phyloP scores from a whole-genome alignment of 2,888 invertebrate genomes.

The Drosophila yooni region DNA sequence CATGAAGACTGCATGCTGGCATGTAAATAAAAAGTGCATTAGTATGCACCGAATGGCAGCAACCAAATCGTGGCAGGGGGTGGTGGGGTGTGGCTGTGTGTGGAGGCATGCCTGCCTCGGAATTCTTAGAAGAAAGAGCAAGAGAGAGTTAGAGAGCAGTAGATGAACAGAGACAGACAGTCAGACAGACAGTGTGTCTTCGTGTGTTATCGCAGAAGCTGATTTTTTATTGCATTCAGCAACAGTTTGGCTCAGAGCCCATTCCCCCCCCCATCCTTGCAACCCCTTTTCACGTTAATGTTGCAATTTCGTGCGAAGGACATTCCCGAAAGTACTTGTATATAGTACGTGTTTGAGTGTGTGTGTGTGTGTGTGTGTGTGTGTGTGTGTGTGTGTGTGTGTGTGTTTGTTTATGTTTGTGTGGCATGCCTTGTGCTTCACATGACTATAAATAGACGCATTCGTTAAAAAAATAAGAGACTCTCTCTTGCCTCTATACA shows the following conservation, averaged over 20 bases:
- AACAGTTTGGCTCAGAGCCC: slow-evolving; percentile 64
- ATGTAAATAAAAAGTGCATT: slow-evolving; percentile 63
- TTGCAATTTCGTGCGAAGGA: slow-evolving; percentile 67
- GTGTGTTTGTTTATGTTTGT: slow-evolving; percentile 6
- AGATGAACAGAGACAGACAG: not conserved
- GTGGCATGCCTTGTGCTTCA: slow-evolving; percentile 30
- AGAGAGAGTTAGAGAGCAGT: not conserved
- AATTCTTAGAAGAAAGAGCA: slow-evolving; percentile 22
- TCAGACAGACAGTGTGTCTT: slow-evolving; percentile 20
- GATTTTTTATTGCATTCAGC: slow-evolving; percentile 73
- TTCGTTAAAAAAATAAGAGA: slow-evolving; percentile 70
- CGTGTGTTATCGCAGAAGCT: slow-evolving; percentile 55
- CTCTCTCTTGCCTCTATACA: slow-evolving; percentile 30
- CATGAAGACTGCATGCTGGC: slow-evolving; percentile 28
- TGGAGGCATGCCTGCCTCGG: slow-evolving; percentile 3
- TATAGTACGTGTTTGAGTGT: slow-evolving; percentile 3
- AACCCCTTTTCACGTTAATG: not conserved
- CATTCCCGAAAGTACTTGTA: slow-evolving; percentile 64
- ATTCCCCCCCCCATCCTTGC: not conserved
- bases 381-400: slow-evolving; percentile 10
- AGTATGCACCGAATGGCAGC: slow-evolving; percentile 44
- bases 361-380: slow-evolving; percentile 4
- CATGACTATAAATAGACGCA: slow-evolving; percentile 29
- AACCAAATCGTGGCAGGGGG: slow-evolving; percentile 14
- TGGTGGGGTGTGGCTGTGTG: not conserved